Evolutionary conservation across 2,797 vertebrate species (phyloP).

Genomic region (Holocentrus rufus): DNA sequence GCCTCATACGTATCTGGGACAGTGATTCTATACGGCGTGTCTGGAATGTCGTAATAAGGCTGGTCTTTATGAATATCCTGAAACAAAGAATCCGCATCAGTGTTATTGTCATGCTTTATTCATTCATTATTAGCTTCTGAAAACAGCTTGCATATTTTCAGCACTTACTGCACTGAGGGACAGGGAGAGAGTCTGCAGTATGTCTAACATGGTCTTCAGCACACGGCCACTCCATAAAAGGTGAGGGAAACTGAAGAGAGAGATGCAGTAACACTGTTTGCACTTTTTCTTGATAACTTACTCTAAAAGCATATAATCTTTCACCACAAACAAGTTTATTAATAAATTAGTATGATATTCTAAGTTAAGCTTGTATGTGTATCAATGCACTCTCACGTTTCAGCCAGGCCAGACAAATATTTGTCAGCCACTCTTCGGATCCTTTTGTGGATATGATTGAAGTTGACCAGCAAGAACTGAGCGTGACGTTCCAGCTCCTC

Average conservation of each 20-base stretch:
- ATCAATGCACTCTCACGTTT: constrained; percentile 84
- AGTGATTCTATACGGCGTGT: constrained; percentile 92
- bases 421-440: constrained; percentile 96
- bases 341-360: background rate
- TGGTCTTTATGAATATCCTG: constrained; percentile 98
- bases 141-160: background rate
- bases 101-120: background rate
- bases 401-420: constrained; percentile 93
- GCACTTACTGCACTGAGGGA: constrained; percentile 91
- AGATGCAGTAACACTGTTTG: background rate
- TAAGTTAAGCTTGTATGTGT: background rate
- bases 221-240: constrained; percentile 95
- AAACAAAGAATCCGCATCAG: constrained; percentile 19
- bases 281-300: background rate
- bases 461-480: constrained; percentile 96
- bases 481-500: constrained; percentile 94
- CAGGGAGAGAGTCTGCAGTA: constrained; percentile 94
- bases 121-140: no score
- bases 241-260: constrained; percentile 88
- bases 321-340: background rate
- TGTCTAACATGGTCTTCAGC: constrained; percentile 95
- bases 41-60: constrained; percentile 95
- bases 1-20: constrained; percentile 94
- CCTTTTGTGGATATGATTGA: constrained; percentile 97
- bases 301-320: no score